Conservation (phyloP, 1,140 invertebrate species). For the Nylanderia fulva region DNA sequence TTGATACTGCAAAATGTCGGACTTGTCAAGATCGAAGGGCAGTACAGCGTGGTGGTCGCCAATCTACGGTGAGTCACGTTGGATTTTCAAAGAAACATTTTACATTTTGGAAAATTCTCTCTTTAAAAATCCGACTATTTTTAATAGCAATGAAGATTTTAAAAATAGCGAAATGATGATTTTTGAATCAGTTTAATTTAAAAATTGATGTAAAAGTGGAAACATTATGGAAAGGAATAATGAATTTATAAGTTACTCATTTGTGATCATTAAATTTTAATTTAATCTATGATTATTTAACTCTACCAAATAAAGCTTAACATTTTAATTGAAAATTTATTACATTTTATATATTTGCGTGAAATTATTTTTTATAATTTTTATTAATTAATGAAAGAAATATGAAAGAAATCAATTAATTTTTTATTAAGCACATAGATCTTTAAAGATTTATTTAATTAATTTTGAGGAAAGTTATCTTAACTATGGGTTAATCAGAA, state of each 20-base stretch:
- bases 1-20: conserved; percentile 92
- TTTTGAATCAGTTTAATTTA: conserved; percentile 10
- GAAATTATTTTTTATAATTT: neutral
- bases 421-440: no score
- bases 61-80: conserved; percentile 88
- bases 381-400: neutral
- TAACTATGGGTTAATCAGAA: neutral
- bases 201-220: neutral
- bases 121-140: neutral
- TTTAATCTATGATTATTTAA: neutral
- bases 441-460: neutral
- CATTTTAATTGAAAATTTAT: neutral
- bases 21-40: conserved; percentile 89
- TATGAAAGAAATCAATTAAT: neutral
- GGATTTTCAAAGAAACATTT: neutral
- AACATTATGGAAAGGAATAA: neutral
- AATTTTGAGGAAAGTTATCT: neutral
- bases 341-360: neutral
- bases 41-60: conserved; percentile 88
- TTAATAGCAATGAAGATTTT: neutral
- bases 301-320: neutral
- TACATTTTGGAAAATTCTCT: neutral
- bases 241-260: conserved; percentile 19
- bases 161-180: neutral
- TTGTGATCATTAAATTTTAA: no score